A percentile compares a stretch with the other conserved stretches of the same genome.
Conservation (phyloP, 1,140 invertebrate species). For the Cephus cinctus region DNA sequence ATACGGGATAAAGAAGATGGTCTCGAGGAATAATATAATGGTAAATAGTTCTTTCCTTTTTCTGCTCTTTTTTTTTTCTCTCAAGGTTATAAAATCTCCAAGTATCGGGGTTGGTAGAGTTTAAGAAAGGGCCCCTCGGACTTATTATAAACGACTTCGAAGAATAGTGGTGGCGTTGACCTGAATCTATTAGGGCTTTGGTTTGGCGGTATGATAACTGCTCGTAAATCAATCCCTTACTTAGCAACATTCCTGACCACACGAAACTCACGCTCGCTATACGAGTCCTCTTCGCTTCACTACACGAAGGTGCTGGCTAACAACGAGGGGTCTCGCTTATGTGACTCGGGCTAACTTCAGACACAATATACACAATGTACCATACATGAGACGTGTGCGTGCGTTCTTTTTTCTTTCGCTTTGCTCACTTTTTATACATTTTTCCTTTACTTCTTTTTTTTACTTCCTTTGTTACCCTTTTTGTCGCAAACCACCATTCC, state of each 20-base stretch:
- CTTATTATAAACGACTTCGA: constrained; percentile 33
- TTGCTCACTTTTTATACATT: background rate
- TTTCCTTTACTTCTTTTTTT: background rate
- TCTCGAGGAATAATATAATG: no score
- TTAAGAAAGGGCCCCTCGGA: constrained; percentile 26
- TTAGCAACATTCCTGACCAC: constrained; percentile 29
- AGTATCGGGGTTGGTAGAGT: no score
- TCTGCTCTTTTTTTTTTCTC: no score
- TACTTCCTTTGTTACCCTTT: background rate
- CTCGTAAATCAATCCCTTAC: constrained; percentile 36
- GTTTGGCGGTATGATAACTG: constrained; percentile 38
- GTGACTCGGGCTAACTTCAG: constrained; percentile 1
- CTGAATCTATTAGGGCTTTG: constrained; percentile 34
- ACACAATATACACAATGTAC: background rate
- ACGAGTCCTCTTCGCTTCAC: background rate
- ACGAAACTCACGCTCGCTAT: constrained; percentile 26
- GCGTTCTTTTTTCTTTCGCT: background rate
- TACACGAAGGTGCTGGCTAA: background rate
- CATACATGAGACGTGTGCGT: no score
- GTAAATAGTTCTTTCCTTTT: no score
- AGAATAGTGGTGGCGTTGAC: constrained; percentile 37
- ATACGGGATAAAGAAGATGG: no score
- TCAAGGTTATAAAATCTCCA: no score
- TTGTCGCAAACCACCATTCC: no score
- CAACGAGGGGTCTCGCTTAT: background rate